Base-by-base conservation (phyloP, 2,797 vertebrate genomes). In the Phataginus tetradactyla region DNA sequence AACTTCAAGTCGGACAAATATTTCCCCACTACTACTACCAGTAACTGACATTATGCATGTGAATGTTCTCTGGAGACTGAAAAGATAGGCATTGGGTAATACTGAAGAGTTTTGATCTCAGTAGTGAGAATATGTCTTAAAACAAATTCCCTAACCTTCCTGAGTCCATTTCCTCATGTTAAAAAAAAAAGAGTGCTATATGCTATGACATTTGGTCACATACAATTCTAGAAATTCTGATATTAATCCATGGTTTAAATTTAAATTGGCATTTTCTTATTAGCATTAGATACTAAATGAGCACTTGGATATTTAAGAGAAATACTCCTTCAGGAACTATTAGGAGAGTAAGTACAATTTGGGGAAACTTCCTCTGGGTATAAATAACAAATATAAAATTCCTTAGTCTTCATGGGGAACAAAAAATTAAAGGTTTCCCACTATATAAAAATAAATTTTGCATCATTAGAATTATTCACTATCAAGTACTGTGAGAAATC, bases 1-100 rank as follows among this genome's bases (percentile, higher is more conserved):
- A 8, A 78, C n/a, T 61, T 88, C 78, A 81, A 88, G 63, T 94
- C 51, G 93, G 15, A 89, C 15, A 92, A 84, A 29, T 81, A n/a
- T 71, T 37, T 69, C 86, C 57, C 81, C 61, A 53, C n/a, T 77
- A 69, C 64, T n/a, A 61, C 13, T n/a, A 90, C 17, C 21, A 83
- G 78, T 64, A 93, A 51, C n/a, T 68, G 14, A 68, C 15, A n/a
- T 18, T 61, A 25, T 18, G 9, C 21, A 51, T n/a, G 2, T 42
- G 6, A 83, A 79, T 42, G 23, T 63, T 83, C 34, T 94, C 49
- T 79, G 21, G 3, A n/a, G 20, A 90, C 11, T 14, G 27, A 53
- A 55, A 80, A 69, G 13, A 91, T 4, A 55, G n/a, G 45, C 64
- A 55, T 3, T 68, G 37, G 51, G 49, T 34, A 64, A 42, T 25